These are phyloP conservation scores for Mythimna pallens DNA, from an alignment of 2,888 invertebrate species.

Conservation along the genomic window DNA sequence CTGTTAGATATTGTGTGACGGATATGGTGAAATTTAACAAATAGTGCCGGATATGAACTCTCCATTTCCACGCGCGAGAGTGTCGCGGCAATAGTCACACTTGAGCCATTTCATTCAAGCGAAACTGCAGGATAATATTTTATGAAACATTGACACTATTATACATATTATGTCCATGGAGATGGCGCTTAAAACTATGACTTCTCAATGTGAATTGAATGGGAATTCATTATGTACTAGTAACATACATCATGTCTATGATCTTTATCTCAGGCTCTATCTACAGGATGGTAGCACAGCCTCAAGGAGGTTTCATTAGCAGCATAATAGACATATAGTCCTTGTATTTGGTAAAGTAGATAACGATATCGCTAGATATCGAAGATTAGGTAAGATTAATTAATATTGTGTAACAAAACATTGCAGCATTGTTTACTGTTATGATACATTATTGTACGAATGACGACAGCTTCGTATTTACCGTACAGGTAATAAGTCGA, in stretches of 20 bases:
- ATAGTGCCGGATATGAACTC: background rate
- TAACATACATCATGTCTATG: background rate
- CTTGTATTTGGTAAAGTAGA: background rate
- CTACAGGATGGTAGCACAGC: background rate
- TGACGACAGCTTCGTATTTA: constrained; percentile 12
- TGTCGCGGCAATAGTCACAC: no score
- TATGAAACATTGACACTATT: no score
- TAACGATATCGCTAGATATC: background rate
- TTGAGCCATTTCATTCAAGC: no score
- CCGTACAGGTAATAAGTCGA: constrained; percentile 12
- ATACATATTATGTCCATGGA: no score
- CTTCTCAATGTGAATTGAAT: background rate
- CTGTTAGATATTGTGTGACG: background rate
- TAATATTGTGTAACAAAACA: background rate
- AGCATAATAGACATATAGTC: background rate
- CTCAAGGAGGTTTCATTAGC: background rate
- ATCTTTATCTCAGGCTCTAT: background rate
- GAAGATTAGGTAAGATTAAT: background rate
- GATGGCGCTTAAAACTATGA: background rate
- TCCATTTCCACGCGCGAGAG: no score
- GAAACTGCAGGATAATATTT: no score
- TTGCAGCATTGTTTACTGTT: background rate
- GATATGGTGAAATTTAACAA: background rate
- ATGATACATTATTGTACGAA: background rate
- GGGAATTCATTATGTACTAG: background rate